These are phyloP conservation scores for Synodontis membranacea DNA, from an alignment of 2,113 vertebrate species.

Conservation along the genomic window DNA sequence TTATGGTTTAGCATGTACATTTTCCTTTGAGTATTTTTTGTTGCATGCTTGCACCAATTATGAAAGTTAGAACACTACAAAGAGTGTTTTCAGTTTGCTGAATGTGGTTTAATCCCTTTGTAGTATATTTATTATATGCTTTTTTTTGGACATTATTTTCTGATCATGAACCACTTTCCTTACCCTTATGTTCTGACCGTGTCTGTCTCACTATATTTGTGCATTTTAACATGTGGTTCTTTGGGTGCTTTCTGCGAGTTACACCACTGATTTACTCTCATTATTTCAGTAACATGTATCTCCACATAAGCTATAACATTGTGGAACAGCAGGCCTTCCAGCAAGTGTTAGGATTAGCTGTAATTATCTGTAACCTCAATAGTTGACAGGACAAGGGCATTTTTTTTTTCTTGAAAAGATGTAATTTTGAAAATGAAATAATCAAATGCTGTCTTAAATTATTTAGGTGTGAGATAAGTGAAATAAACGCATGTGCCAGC, in stretches of 20 bases:
- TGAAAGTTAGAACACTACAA: neutral
- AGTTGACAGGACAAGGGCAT: slow-evolving; percentile 45
- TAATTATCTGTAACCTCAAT: slow-evolving; percentile 56
- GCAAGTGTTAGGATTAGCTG: slow-evolving; percentile 47
- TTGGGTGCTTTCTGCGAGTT: slow-evolving; percentile 2
- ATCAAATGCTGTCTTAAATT: slow-evolving; percentile 40
- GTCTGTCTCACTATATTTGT: slow-evolving; percentile 32
- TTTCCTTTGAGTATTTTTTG: slow-evolving; percentile 34
- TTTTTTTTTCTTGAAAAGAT: slow-evolving; percentile 59
- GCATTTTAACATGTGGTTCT: slow-evolving; percentile 17
- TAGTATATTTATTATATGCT: slow-evolving; percentile 43
- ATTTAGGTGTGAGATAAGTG: slow-evolving; percentile 37
- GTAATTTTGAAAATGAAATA: slow-evolving; percentile 43
- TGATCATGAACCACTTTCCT: slow-evolving; percentile 27
- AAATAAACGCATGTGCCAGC: slow-evolving; percentile 62
- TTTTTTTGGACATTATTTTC: slow-evolving; percentile 23
- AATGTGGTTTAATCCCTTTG: slow-evolving; percentile 6
- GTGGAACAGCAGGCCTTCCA: slow-evolving; percentile 47
- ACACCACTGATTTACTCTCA: slow-evolving; percentile 26
- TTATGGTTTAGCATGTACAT: slow-evolving; percentile 26
- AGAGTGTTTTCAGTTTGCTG: slow-evolving; percentile 29
- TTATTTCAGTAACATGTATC: slow-evolving; percentile 51
- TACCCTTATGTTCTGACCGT: slow-evolving; percentile 29
- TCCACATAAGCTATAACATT: slow-evolving; percentile 45
- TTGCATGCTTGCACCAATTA: slow-evolving; percentile 48